Evolutionary conservation across 2,113 vertebrate species (phyloP), one percentile per base, ranked within the genome.

Genomic region (Istiophorus platypterus): DNA sequence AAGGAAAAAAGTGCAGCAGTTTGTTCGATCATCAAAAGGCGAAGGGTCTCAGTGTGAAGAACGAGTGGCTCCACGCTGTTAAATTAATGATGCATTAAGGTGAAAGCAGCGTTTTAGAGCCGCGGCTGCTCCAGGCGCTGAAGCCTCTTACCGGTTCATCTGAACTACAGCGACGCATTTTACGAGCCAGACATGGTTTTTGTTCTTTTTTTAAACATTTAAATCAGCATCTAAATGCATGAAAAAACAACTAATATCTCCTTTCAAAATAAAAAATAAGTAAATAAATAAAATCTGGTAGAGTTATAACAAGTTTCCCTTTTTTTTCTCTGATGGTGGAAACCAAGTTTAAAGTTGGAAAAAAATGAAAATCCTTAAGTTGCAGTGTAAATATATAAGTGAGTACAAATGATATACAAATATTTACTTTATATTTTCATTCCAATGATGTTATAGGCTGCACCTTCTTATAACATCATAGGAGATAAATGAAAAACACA

Each of bases 21-120:
- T 1, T 11, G 13, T 27, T 45, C 2, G 11, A 22, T 26, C 13
- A 2, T 26, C 54, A n/a, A 15, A 20, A 34, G 42, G 3, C 2
- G 27, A 45, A 17, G 5, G 13, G 14, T 14, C 76, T 57, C 34
- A 22, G 9, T 34, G 10, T 39, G 62, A 37, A 12, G 45, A 20
- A 6, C 1, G 56, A 52, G 24, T 84, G n/a, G 37, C 58, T 54
- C 39, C 64, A 70, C 22, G 26, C 29, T 76, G 82, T 76, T 66
- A 85, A 85, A 76, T 82, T 80, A 82, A 88, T 68, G 75, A 63
- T 14, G 75, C 82, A 78, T 79, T 70, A 73, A 88, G 73, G 83
- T 82, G 82, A 31, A 72, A 72, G 76, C 82, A 82, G 54, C 58
- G 8, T 66, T 79, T 52, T 18, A 71, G 13, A 17, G 71, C 20